phyloP scores from a whole-genome alignment of 2,888 invertebrate species.

The Callimorpha dominula region DNA sequence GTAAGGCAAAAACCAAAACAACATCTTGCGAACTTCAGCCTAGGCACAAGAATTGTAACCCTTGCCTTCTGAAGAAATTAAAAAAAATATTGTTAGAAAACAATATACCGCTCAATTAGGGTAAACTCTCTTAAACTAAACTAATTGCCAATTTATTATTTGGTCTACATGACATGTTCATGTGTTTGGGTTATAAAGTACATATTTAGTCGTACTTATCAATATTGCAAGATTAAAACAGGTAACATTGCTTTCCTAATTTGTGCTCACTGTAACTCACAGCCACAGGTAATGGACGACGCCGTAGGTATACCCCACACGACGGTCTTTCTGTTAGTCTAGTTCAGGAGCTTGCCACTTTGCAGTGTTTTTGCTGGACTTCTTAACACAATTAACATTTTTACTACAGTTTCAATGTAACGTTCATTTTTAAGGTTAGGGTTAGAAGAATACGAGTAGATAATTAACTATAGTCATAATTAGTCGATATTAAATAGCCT shows the following conservation, averaged over 20 bases:
- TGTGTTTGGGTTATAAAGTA: not conserved
- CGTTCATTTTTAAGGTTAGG: not conserved
- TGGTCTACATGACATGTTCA: not conserved
- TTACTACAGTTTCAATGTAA: not conserved
- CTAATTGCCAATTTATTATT: not conserved
- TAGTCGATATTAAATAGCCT: no score
- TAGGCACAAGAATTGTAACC: no score
- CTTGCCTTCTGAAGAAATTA: no score
- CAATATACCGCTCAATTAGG: no score
- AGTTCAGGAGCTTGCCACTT: slow-evolving; percentile 2
- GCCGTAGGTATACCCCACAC: slow-evolving; percentile 20
- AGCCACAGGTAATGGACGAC: slow-evolving; percentile 15
- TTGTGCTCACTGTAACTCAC: slow-evolving; percentile 1
- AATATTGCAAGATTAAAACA: slow-evolving; percentile 3
- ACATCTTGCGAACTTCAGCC: no score
- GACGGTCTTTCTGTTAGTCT: slow-evolving; percentile 13
- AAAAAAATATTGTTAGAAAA: no score
- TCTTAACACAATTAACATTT: not conserved
- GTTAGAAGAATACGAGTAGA: no score
- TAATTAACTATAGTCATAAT: no score
- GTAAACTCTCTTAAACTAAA: not conserved
- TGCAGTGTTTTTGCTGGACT: not conserved
- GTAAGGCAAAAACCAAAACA: no score
- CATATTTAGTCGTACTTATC: not conserved
- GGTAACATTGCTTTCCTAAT: slow-evolving; percentile 11